A percentile compares a stretch with the other conserved stretches of the same genome.
Evolutionary conservation across 2,113 vertebrate species (phyloP).

Genomic region (Haplochromis burtoni): DNA sequence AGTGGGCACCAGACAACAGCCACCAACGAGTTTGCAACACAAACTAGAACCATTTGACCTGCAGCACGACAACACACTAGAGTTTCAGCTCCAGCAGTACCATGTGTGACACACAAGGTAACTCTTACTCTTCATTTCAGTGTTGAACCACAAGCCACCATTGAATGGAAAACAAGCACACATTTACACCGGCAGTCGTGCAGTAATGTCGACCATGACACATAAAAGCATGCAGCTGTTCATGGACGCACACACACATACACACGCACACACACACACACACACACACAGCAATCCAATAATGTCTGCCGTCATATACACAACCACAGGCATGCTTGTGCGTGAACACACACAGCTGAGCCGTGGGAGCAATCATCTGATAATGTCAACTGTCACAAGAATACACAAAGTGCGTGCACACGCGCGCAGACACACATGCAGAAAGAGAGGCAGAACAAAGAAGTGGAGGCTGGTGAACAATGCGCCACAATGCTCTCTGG

Average conservation of each 20-base stretch:
- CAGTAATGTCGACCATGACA: conserved; percentile 32
- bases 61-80: not conserved
- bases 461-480: conserved; percentile 62
- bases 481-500: conserved; percentile 59
- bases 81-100: not conserved
- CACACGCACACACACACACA: not conserved
- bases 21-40: not conserved
- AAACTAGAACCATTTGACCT: not conserved
- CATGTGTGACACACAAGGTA: not conserved
- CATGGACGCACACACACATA: not conserved
- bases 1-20: not conserved
- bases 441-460: conserved; percentile 39
- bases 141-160: not conserved
- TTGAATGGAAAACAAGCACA: conserved; percentile 5
- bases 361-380: conserved; percentile 54
- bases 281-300: not conserved
- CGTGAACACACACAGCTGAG: conserved; percentile 10
- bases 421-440: conserved; percentile 12
- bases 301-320: conserved; percentile 42
- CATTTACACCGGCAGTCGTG: not conserved
- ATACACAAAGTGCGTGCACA: not conserved
- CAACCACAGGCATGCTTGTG: conserved; percentile 3
- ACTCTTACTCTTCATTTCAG: not conserved
- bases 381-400: conserved; percentile 59
- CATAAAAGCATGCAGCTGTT: not conserved